Evolutionary conservation across 2,113 vertebrate genomes (phyloP).

Genomic region (Epinephelus moara): DNA sequence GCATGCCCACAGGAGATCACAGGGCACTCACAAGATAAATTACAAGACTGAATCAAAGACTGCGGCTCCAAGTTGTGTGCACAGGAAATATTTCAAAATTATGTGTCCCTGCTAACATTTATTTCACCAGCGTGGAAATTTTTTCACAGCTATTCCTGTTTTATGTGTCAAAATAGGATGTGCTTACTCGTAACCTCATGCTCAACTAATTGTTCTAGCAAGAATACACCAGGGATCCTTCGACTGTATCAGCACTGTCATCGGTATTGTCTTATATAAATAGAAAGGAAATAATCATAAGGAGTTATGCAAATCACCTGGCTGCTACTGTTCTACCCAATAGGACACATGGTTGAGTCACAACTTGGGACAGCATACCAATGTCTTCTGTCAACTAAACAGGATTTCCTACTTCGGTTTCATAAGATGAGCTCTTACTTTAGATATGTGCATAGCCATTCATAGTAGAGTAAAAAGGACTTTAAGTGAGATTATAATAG

Average conservation of each 20-base stretch:
- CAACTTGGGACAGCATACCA: not conserved
- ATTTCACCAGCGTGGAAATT: conserved; percentile 16
- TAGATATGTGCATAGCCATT: not conserved
- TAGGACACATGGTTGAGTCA: conserved; percentile 36
- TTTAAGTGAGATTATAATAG: conserved; percentile 9
- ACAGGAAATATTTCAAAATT: conserved; percentile 57
- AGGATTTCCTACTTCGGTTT: conserved; percentile 46
- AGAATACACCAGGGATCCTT: not conserved
- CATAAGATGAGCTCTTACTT: conserved; percentile 15
- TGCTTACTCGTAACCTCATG: conserved; percentile 20
- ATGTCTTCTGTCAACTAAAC: conserved; percentile 25
- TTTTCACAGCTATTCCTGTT: conserved; percentile 21
- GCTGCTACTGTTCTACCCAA: not conserved
- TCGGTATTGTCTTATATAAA: not conserved
- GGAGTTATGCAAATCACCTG: conserved; percentile 5
- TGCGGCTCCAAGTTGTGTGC: conserved; percentile 41
- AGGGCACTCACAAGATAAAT: conserved; percentile 47
- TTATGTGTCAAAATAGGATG: conserved; percentile 42
- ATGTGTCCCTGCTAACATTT: conserved; percentile 27
- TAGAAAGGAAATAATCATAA: not conserved
- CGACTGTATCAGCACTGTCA: not conserved
- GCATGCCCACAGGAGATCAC: conserved; percentile 69
- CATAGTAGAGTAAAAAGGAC: not conserved
- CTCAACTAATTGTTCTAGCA: conserved; percentile 18
- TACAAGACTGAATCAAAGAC: conserved; percentile 51